Evolutionary conservation across 2,888 invertebrate genomes (phyloP).

Genomic region (Isotomurus palustris): DNA sequence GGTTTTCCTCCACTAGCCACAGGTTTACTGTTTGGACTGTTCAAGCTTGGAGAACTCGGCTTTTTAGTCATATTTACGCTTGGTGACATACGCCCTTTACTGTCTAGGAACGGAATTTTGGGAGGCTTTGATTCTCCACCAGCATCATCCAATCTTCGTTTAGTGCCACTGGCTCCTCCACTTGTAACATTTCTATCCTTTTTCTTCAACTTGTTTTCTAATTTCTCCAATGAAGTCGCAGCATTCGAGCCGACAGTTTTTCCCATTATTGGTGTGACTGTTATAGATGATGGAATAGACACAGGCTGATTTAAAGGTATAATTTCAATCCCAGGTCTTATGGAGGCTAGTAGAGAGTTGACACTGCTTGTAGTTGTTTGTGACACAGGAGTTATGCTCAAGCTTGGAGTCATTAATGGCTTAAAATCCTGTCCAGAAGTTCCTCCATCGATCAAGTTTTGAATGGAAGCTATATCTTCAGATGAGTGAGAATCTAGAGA

Average conservation of each 20-base stretch:
- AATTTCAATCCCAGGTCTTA: slow-evolving; percentile 75
- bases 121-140: slow-evolving; percentile 3
- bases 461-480: slow-evolving; percentile 14
- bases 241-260: slow-evolving; percentile 5
- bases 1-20: slow-evolving; percentile 36
- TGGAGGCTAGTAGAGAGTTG: slow-evolving; percentile 59
- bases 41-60: slow-evolving; percentile 2
- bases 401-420: slow-evolving; percentile 52
- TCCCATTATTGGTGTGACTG: slow-evolving; percentile 71
- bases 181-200: slow-evolving; percentile 15
- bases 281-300: slow-evolving; percentile 71
- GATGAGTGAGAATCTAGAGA: slow-evolving; percentile 30
- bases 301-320: slow-evolving; percentile 69
- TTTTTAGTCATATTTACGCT: slow-evolving; percentile 5
- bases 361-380: slow-evolving; percentile 53
- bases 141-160: slow-evolving; percentile 1
- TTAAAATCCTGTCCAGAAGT: slow-evolving; percentile 47
- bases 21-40: not conserved
- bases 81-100: slow-evolving; percentile 8
- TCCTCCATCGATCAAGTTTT: slow-evolving; percentile 5
- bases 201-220: slow-evolving; percentile 20
- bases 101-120: slow-evolving; percentile 8
- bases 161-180: no score
- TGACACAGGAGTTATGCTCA: slow-evolving; percentile 61
- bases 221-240: slow-evolving; percentile 7